Conservation (phyloP, 2,797 vertebrate genomes). For the Sebastes kiyomatsui region DNA sequence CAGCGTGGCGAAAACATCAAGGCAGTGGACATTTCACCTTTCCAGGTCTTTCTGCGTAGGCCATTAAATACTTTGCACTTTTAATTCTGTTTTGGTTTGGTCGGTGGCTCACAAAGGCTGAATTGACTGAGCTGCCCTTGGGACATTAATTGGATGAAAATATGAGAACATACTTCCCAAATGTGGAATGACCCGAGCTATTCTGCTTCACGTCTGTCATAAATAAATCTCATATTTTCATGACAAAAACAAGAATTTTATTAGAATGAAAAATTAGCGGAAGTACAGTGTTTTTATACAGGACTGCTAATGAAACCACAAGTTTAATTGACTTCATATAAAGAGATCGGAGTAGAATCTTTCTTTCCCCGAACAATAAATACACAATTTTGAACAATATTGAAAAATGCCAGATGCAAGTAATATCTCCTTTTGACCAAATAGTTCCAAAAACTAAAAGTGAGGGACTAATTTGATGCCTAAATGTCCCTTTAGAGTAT, state of each 20-base stretch:
- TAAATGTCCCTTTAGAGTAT: too few relatives aligned
- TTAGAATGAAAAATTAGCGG: not conserved
- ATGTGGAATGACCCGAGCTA: not conserved
- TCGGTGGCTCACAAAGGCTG: constrained; percentile 10
- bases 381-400: not conserved
- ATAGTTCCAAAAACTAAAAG: not conserved
- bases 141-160: constrained; percentile 50
- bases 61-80: constrained; percentile 31
- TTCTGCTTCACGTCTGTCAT: not conserved
- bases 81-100: constrained; percentile 19
- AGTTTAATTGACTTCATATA: not conserved
- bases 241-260: not conserved
- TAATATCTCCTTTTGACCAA: not conserved
- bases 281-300: not conserved
- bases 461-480: too few relatives aligned
- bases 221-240: constrained; percentile 26
- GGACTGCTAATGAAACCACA: not conserved
- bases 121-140: constrained; percentile 29
- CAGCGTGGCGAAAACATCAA: constrained; percentile 10
- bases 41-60: constrained; percentile 6
- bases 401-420: not conserved
- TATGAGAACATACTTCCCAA: constrained; percentile 6
- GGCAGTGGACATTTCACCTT: constrained; percentile 27
- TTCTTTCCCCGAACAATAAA: not conserved
- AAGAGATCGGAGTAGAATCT: not conserved